Base-by-base conservation (phyloP, 2,888 invertebrate species). In the Apamea sordens region DNA sequence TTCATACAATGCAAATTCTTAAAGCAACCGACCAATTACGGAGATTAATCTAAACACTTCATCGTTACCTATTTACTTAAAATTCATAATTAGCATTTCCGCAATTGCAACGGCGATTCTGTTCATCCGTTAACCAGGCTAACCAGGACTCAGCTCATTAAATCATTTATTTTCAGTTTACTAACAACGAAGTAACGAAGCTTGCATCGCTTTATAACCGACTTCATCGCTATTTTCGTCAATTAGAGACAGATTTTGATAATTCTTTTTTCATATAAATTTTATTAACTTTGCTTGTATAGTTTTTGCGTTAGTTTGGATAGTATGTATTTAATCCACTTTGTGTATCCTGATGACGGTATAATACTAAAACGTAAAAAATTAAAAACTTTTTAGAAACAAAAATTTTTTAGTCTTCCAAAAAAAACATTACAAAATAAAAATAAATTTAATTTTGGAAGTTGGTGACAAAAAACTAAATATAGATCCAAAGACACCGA, bases 1-100 rank as follows among this genome's bases (percentile, higher is more conserved):
- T 76, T 50, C 18, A 15, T 68, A 83, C 64, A 79, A 77, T 53
- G 28, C 76, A 76, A 61, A 82, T 68, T 77, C 61, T 72, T 65
- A 44, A 70, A 53, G 50, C n/a, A 65, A 70, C 69, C 36, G 10
- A 68, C 32, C 69, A 83, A 83, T 83, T 73, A 82, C 0, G 15
- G 32, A 50, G 32, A 65, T 73, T 63, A 82, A 73, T 44, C 69
- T 53, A 73, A 63, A 56, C 41, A 70, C 53, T 79, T 73, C 11
- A 41, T 28, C 28, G 41, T 21, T 59, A 64, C 10, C 1, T 32
- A 44, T 72, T 72, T 61, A 80, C 10, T 53, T 50, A 72, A 67
- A 67, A 80, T 61, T 36, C 0, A 18, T 80, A 56, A 56, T 63
- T 56, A 68, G 8, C 3, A 41, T n/a, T 44, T 56, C 11, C 6